phyloP scores from a whole-genome alignment of 2,888 invertebrate genomes.

The Lasioglossum marginatum region DNA sequence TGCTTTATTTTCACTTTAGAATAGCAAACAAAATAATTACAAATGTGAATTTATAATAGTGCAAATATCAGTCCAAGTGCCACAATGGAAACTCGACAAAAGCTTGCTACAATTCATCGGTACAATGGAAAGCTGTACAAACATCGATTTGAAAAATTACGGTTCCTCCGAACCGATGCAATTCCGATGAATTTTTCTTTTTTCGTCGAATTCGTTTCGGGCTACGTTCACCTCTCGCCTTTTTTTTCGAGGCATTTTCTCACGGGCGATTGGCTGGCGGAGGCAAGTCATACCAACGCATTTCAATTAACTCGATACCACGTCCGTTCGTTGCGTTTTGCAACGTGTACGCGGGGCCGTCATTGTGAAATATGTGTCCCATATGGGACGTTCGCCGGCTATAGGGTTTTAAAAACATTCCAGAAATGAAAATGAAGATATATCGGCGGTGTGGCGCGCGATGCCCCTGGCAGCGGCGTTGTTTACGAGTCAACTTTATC shows the following conservation, averaged over 20 bases:
- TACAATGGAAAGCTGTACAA: not conserved
- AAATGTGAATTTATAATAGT: not conserved
- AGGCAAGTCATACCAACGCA: conserved; percentile 53
- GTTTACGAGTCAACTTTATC: conserved; percentile 81
- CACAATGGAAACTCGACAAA: not conserved
- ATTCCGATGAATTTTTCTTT: conserved; percentile 21
- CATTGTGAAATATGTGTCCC: conserved; percentile 80
- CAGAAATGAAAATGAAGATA: conserved; percentile 78
- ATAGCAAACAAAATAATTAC: not conserved
- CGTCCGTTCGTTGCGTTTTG: conserved; percentile 60
- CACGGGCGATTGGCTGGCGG: conserved; percentile 57
- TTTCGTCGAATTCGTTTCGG: conserved; percentile 23
- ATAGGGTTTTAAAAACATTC: conserved; percentile 74
- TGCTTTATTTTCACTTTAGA: not conserved
- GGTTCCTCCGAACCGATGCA: not conserved
- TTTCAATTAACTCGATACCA: conserved; percentile 71
- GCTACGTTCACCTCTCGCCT: conserved; percentile 9
- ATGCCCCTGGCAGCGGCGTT: conserved; percentile 73
- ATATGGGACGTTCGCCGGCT: conserved; percentile 76
- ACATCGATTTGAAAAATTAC: not conserved
- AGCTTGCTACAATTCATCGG: not conserved
- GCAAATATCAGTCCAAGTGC: not conserved
- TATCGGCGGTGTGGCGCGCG: conserved; percentile 68
- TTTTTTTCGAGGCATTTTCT: conserved; percentile 42
- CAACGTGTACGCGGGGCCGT: conserved; percentile 62